These are phyloP conservation scores for Habropoda laboriosa DNA, from an alignment of 1,140 invertebrate species.

Conservation along the genomic window DNA sequence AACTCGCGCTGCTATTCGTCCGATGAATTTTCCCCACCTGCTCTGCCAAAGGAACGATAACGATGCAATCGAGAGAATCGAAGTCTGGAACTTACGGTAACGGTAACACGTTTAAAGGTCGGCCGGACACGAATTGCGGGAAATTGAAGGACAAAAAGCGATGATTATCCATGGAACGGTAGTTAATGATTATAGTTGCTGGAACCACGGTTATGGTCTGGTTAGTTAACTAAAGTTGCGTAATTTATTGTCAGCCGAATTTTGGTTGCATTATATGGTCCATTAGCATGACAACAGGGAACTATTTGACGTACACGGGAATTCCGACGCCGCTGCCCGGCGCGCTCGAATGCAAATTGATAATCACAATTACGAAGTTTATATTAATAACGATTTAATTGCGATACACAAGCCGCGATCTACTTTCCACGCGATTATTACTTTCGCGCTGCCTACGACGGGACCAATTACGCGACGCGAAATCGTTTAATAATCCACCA, in stretches of 20 bases:
- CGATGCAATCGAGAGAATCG: background rate
- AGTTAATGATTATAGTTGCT: constrained; percentile 69
- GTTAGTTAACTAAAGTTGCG: constrained; percentile 73
- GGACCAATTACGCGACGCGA: background rate
- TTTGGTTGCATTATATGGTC: constrained; percentile 72
- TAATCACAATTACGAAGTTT: constrained; percentile 55
- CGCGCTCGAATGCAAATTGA: constrained; percentile 51
- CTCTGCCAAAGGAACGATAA: too few relatives aligned
- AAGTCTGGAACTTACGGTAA: background rate
- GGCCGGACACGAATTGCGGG: constrained; percentile 40
- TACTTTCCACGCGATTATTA: constrained; percentile 42
- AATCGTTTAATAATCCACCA: background rate
- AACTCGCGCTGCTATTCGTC: background rate
- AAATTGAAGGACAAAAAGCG: constrained; percentile 54
- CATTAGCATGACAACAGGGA: constrained; percentile 63
- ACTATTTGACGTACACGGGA: constrained; percentile 63
- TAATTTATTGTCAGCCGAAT: constrained; percentile 78
- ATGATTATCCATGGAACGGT: constrained; percentile 58
- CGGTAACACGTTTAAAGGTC: constrained; percentile 25
- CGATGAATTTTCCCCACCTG: background rate
- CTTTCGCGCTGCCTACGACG: background rate
- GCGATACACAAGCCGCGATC: constrained; percentile 45
- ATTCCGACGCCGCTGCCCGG: constrained; percentile 29
- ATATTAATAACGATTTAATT: constrained; percentile 55
- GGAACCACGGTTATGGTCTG: constrained; percentile 67